Base-by-base conservation (phyloP, 30 jellyfish, hydroid and myxozoan species). In the Cassiopea xamachana region DNA sequence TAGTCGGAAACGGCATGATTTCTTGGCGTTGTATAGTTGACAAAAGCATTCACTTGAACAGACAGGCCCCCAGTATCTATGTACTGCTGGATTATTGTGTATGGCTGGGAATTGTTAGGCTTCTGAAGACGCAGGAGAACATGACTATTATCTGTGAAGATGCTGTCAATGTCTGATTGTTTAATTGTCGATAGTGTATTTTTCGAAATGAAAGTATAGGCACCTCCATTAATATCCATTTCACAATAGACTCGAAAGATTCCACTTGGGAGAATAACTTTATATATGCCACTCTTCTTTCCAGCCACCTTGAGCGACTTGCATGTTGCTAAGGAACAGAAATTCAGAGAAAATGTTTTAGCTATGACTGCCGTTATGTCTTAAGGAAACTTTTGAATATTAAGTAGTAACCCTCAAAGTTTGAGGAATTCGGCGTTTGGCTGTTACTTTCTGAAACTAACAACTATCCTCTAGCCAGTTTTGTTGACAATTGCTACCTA, bases 191-290 rank as follows among this genome's bases (percentile, higher is more conserved):
- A 46, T 75, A 88, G 43, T n/a, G 78, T 10, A n/a, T 62, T 68
- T 2, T 15, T 59, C 15, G 95, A 73, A 55, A 88, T 49, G 77
- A 88, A 88, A 27, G 95, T 88, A 77, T 88, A 88, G 1, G 90
- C 90, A 16, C 95, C 95, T 2, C 95, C 95, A 43, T 88, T 88
- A 1, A 73, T 88, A n/a, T 50, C 95, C 95, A 88, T 88, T 45
- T 88, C 95, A 62, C 95, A 88, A 46, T 60, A 88, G 46, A 88
- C 95, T 14, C 49, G 85, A 46, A 77, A 45, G 39, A 46, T n/a
- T 46, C 95, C 95, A 10, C 86, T 64, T 60, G 89, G 90, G 12
- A 88, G 84, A 9, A n/a, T 62, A 45, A 88, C 55, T 50, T 78
- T 69, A 62, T 88, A 79, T 6, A 60, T 17, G 8, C 95, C 95